phyloP scores from a whole-genome alignment of 30 jellyfish, hydroid and myxozoan species.

The Pseudorhiza aurosa region DNA sequence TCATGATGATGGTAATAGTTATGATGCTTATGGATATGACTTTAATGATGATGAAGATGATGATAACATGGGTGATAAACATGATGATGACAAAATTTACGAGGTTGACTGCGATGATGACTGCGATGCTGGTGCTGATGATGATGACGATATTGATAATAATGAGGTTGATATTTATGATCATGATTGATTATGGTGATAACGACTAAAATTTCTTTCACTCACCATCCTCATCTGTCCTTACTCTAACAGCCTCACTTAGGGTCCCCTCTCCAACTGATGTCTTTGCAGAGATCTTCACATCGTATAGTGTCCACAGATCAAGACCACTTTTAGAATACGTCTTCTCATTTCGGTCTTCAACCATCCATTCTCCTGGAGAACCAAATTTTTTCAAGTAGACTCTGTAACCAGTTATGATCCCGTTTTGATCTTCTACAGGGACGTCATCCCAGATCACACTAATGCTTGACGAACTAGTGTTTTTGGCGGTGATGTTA shows the following conservation, averaged over 20 bases:
- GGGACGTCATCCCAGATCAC: conserved; percentile 48
- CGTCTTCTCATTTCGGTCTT: conserved; percentile 12
- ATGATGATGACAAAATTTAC: no score
- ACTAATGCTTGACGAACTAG: conserved; percentile 42
- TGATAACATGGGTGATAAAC: no score
- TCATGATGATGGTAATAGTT: no score
- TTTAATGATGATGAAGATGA: no score
- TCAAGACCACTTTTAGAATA: conserved; percentile 29
- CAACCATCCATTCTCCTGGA: background rate
- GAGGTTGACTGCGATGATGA: no score
- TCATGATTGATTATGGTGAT: no score
- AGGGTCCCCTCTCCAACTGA: conserved; percentile 55
- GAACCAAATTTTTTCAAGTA: conserved; percentile 1
- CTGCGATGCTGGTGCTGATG: no score
- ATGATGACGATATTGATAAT: no score
- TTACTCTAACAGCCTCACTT: conserved; percentile 18
- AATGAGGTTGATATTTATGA: no score
- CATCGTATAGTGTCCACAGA: conserved; percentile 45
- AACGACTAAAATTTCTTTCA: no score
- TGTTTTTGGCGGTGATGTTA: conserved; percentile 6
- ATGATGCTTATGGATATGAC: no score
- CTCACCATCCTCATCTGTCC: conserved; percentile 70
- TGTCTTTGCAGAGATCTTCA: conserved; percentile 42
- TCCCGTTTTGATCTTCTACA: conserved; percentile 35
- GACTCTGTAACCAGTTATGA: conserved; percentile 35